phyloP scores from a whole-genome alignment of 1,140 invertebrate genomes.

The Artemia franciscana region DNA sequence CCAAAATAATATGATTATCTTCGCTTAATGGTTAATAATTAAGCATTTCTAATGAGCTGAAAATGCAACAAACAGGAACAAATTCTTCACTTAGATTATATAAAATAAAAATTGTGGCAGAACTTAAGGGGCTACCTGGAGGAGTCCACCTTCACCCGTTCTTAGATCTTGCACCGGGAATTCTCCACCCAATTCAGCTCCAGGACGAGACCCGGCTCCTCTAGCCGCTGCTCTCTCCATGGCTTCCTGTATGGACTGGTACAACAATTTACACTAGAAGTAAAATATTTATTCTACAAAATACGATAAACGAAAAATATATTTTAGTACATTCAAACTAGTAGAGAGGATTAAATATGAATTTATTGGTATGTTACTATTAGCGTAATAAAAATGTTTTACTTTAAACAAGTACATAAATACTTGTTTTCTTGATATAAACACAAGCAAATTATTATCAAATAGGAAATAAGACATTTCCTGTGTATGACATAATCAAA shows the following conservation, averaged over 20 bases:
- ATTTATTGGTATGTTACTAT: too few species aligned
- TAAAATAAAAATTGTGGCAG: not conserved
- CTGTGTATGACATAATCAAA: too few species aligned
- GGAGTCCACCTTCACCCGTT: conserved; percentile 81
- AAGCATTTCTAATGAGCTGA: not conserved
- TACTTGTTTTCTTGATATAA: too few species aligned
- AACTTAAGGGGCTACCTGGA: conserved; percentile 31
- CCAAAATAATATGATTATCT: not conserved
- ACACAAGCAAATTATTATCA: too few species aligned
- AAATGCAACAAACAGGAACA: not conserved
- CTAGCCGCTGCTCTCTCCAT: conserved; percentile 85
- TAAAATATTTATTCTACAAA: not conserved
- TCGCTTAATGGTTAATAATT: not conserved
- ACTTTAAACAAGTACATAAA: too few species aligned
- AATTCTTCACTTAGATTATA: not conserved
- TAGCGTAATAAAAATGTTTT: too few species aligned
- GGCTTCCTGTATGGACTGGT: conserved; percentile 93
- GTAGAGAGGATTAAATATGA: too few species aligned
- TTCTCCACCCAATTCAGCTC: conserved; percentile 77
- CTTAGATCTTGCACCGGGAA: conserved; percentile 94
- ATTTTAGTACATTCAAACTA: not conserved
- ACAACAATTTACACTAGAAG: conserved; percentile 85
- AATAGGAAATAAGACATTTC: too few species aligned
- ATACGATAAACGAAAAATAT: not conserved
- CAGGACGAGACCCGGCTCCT: conserved; percentile 42